A percentile compares a stretch with the other conserved stretches of the same genome.
These are phyloP conservation scores for Melanargia galathea DNA, from an alignment of 2,888 invertebrate genomes.

Conservation along the genomic window DNA sequence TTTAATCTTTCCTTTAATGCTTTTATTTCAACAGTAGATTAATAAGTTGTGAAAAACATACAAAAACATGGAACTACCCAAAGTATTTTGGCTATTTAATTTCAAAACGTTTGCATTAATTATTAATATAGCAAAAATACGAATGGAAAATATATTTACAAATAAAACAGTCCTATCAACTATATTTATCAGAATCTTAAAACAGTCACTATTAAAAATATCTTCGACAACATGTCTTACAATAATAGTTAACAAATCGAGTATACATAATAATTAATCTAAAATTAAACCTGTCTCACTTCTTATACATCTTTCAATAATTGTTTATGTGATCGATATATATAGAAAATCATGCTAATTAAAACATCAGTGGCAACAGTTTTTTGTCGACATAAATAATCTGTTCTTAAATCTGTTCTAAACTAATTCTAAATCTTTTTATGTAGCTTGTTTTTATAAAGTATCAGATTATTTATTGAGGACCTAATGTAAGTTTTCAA, in stretches of 20 bases:
- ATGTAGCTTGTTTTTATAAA: too few relatives aligned
- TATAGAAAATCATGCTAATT: not conserved
- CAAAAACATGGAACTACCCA: not conserved
- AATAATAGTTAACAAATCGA: constrained; percentile 60
- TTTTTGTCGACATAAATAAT: not conserved
- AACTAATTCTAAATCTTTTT: too few relatives aligned
- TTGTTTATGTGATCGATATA: not conserved
- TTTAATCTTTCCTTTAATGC: not conserved
- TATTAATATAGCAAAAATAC: not conserved
- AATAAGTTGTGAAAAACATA: not conserved
- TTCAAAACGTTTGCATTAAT: not conserved
- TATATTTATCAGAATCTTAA: constrained; percentile 65
- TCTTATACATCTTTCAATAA: constrained; percentile 21
- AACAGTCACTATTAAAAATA: constrained; percentile 62
- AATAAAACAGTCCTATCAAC: constrained; percentile 45
- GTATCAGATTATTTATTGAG: too few relatives aligned
- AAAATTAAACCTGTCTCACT: constrained; percentile 49
- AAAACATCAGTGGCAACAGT: not conserved
- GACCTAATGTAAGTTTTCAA: too few relatives aligned
- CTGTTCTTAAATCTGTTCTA: not conserved
- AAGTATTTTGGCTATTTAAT: not conserved
- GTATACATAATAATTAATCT: constrained; percentile 61
- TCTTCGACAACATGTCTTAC: constrained; percentile 55
- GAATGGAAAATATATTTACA: constrained; percentile 21
- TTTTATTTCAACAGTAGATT: not conserved